Evolutionary conservation across 2,797 vertebrate species (phyloP).

Genomic region (Pangasius macronema): DNA sequence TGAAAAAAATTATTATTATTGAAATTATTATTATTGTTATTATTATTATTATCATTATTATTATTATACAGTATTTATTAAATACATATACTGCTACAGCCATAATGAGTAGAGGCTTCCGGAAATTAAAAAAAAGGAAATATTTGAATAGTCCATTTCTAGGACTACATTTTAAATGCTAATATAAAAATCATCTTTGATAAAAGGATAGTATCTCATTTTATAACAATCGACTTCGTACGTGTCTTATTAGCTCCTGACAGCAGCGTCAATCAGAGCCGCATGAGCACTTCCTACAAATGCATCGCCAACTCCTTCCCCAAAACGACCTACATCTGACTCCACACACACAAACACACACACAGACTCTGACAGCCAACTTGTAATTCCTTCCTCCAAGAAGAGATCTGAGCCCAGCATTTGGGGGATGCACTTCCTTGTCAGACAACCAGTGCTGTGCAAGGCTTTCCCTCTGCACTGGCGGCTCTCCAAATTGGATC

Average conservation of each 20-base stretch:
- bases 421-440: slow-evolving; percentile 57
- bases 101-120: neutral
- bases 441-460: slow-evolving; percentile 56
- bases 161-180: neutral
- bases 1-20: neutral
- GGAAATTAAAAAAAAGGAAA: neutral
- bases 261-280: slow-evolving; percentile 8
- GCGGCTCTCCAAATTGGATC: slow-evolving; percentile 59
- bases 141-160: neutral
- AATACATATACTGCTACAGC: neutral
- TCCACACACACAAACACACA: slow-evolving; percentile 34
- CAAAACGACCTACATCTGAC: slow-evolving; percentile 26
- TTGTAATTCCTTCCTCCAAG: slow-evolving; percentile 46
- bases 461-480: slow-evolving; percentile 47
- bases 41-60: neutral
- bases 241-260: too few species aligned
- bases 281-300: slow-evolving; percentile 28
- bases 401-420: slow-evolving; percentile 51
- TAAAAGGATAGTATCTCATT: too few species aligned
- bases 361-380: slow-evolving; percentile 35
- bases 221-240: too few species aligned
- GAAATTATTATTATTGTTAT: neutral
- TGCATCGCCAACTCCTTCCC: neutral
- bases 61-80: neutral
- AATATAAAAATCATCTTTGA: too few species aligned